Percentiles rank a stretch among this genome's conserved stretches.
Evolutionary conservation across 2,113 vertebrate genomes (phyloP).

Genomic region (Rhizomys pruinosus): DNA sequence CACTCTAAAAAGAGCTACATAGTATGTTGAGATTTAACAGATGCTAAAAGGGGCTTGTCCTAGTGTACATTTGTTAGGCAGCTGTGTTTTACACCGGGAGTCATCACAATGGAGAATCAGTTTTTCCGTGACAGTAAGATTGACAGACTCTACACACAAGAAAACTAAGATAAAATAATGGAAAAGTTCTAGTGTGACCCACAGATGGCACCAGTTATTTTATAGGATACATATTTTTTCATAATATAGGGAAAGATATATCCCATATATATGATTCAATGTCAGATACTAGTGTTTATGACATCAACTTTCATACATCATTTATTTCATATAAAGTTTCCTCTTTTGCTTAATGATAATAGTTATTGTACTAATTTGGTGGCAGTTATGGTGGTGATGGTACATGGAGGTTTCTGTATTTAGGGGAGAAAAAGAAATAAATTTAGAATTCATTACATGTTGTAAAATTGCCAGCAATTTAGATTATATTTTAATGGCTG

Average conservation of each 20-base stretch:
- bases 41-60: constrained; percentile 82
- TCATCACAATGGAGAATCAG: constrained; percentile 78
- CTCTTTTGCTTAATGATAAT: background rate
- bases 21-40: constrained; percentile 82
- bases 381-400: constrained; percentile 18
- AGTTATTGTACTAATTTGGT: background rate
- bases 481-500: constrained; percentile 13
- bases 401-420: constrained; percentile 5
- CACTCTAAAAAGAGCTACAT: constrained; percentile 83
- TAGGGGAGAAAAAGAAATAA: constrained; percentile 47
- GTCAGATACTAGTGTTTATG: background rate
- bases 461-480: background rate
- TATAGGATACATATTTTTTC: background rate
- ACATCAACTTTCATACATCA: background rate
- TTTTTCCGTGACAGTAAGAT: constrained; percentile 81
- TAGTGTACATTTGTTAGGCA: constrained; percentile 84
- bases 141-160: constrained; percentile 67
- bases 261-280: too few relatives aligned
- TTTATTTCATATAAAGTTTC: background rate
- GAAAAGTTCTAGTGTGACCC: constrained; percentile 67
- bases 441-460: constrained; percentile 35
- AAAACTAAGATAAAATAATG: constrained; percentile 79
- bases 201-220: constrained; percentile 66
- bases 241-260: too few relatives aligned
- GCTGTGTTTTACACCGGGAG: constrained; percentile 81